Evolutionary conservation across 2,113 vertebrate species (phyloP), one percentile per base, ranked within the genome.

Genomic region (Spilogale gracilis): DNA sequence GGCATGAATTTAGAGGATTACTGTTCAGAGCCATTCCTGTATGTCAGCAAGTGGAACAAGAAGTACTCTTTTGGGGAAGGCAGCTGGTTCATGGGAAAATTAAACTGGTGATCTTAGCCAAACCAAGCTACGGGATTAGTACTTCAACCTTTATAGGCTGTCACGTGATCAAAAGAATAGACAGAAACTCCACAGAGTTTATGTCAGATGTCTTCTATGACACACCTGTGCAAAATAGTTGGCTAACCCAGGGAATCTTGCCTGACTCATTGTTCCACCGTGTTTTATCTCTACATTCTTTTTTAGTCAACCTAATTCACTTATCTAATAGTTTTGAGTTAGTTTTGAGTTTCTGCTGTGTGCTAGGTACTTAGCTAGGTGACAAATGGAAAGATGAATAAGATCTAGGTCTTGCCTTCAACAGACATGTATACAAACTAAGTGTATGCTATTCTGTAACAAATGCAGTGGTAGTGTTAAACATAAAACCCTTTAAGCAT

Each of bases 31-130:
- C 56, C 11, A 2, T 38, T 93, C 25, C 69, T 67, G 9, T 50
- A 94, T 50, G 60, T 95, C 76, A 95, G 38, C 67, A 67, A 90
- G 60, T 96, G 52, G 73, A 95, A 96, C 3, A 81, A 82, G 89
- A 79, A 94, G 63, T 85, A n/a, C 50, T 69, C 14, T 94, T 94
- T 84, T 0, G 82, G 69, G 76, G 60, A 82, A 69, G 54, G 56
- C 78, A 92, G 12, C 82, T 91, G 18, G 61, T 50, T 79, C 94
- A 56, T 81, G 20, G 78, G 88, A 91, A 95, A 92, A 79, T 63
- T 94, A 83, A 95, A 63, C 78, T 95, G 74, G 23, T 94, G 38
- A 82, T 73, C 43, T 85, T 85, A 89, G 67, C 71, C 86, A 82
- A 73, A 50, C 20, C 54, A 93, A 93, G 10, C 81, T 67, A 38